phyloP scores from a whole-genome alignment of 2,797 vertebrate genomes.

The Phoeniculus purpureus region DNA sequence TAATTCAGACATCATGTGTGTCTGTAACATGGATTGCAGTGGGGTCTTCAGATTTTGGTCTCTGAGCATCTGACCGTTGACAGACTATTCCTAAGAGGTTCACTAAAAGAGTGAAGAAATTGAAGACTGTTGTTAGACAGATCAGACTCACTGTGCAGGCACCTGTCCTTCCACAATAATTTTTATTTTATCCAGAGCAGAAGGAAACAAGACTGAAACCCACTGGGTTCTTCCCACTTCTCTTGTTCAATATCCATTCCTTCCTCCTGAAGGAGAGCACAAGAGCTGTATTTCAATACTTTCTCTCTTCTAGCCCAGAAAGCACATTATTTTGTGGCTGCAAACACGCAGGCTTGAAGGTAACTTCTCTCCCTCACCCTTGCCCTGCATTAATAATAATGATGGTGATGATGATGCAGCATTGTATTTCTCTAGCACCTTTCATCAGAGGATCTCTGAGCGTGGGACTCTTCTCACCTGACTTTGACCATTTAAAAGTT shows the following conservation, averaged over 20 bases:
- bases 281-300: neutral
- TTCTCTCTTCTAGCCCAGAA: neutral
- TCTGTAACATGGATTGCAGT: neutral
- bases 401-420: conserved; percentile 19
- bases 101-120: neutral
- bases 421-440: conserved; percentile 5
- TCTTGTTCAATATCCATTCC: neutral
- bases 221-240: neutral
- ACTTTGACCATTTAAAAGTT: conserved; percentile 34
- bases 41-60: neutral
- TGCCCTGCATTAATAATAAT: conserved; percentile 29
- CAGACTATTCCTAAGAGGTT: neutral
- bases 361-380: conserved; percentile 49
- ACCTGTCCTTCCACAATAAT: neutral
- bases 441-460: conserved; percentile 53
- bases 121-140: neutral
- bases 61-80: rapidly evolving
- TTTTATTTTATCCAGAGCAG: neutral
- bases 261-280: neutral
- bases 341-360: neutral
- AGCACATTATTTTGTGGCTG: neutral
- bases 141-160: neutral
- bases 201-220: neutral
- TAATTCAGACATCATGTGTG: neutral
- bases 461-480: conserved; percentile 60